phyloP scores from a whole-genome alignment of 1,140 invertebrate species.

The Pachypeltis micranthus region DNA sequence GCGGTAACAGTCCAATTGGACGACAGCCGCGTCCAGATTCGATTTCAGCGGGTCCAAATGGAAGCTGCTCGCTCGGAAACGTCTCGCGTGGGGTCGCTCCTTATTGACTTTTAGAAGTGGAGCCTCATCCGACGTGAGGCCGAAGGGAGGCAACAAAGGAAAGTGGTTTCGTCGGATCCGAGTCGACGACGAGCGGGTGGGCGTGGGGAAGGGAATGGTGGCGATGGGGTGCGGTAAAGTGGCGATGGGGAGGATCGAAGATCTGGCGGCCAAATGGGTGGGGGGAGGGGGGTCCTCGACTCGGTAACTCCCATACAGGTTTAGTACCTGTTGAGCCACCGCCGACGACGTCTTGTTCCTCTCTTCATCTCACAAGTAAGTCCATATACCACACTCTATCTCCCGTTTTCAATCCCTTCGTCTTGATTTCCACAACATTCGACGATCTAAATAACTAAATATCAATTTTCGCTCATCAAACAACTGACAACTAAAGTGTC shows the following conservation, averaged over 20 bases:
- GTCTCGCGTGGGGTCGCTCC: too few species aligned
- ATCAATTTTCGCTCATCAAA: background rate
- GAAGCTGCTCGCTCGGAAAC: too few species aligned
- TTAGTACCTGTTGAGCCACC: slow-evolving; percentile 32
- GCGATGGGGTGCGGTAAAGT: slow-evolving; percentile 2
- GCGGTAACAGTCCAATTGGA: too few species aligned
- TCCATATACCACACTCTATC: slow-evolving; percentile 21
- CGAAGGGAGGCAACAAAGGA: background rate
- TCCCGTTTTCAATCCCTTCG: slow-evolving; percentile 15
- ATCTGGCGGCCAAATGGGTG: background rate
- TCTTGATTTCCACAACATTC: too few species aligned
- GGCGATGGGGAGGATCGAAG: slow-evolving; percentile 11
- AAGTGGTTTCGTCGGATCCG: background rate
- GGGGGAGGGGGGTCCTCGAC: slow-evolving; percentile 21
- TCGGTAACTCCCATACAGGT: slow-evolving; percentile 34
- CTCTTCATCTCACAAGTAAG: slow-evolving; percentile 14
- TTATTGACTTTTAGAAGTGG: slow-evolving; percentile 8
- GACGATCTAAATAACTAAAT: too few species aligned
- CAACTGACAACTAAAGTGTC: background rate
- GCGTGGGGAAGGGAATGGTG: slow-evolving; percentile 14
- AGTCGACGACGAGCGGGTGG: slow-evolving; percentile 5
- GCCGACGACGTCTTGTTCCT: slow-evolving; percentile 18
- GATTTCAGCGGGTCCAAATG: too few species aligned
- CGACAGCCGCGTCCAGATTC: too few species aligned
- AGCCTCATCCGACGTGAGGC: background rate